phyloP scores from a whole-genome alignment of 2,888 invertebrate species.

The Drosophila testacea region DNA sequence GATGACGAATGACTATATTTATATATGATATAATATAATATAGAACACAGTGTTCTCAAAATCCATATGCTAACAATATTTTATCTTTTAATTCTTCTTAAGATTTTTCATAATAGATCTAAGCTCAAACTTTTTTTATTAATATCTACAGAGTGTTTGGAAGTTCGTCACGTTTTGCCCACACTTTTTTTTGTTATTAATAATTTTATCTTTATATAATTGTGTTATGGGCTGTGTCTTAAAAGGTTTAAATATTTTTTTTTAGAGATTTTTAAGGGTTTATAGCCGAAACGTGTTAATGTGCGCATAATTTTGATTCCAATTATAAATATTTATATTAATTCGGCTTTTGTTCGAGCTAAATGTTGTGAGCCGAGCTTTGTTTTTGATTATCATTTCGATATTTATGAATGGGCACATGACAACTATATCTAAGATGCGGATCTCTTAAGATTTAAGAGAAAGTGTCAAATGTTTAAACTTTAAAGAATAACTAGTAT shows the following conservation, averaged over 20 bases:
- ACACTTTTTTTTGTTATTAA: constrained; percentile 2
- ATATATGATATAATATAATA: constrained; percentile 2
- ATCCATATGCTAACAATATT: no score
- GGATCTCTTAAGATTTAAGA: constrained; percentile 6
- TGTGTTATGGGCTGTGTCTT: constrained; percentile 22
- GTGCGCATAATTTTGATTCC: constrained; percentile 44
- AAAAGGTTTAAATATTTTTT: constrained; percentile 28
- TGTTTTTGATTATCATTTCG: constrained; percentile 22
- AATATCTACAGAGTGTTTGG: constrained; percentile 3
- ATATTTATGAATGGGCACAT: constrained; percentile 42
- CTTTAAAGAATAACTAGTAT: not conserved
- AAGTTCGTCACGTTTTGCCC: not conserved
- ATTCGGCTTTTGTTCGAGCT: constrained; percentile 26
- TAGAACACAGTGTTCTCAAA: not conserved
- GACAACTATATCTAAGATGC: not conserved
- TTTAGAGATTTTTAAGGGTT: constrained; percentile 26
- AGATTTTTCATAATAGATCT: not conserved
- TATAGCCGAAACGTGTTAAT: constrained; percentile 57
- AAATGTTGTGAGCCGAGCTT: constrained; percentile 36
- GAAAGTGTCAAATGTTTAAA: constrained; percentile 25
- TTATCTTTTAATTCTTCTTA: not conserved
- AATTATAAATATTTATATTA: constrained; percentile 47
- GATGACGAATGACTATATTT: not conserved
- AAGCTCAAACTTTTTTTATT: not conserved
- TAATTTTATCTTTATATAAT: constrained; percentile 16